Base-by-base conservation (phyloP, 2,888 invertebrate genomes). In the Ornithoptera alexandrae region DNA sequence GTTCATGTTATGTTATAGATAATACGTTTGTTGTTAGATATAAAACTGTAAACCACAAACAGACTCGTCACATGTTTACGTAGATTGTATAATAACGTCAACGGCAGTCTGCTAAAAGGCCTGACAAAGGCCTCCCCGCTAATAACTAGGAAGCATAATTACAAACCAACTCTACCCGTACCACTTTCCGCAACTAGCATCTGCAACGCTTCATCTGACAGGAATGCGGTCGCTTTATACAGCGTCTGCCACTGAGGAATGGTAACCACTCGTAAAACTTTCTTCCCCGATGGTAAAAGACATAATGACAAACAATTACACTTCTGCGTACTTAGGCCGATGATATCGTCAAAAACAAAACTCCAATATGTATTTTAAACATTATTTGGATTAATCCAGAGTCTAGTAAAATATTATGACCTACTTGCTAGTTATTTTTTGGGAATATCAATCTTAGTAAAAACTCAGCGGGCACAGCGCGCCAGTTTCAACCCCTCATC, bases 401-500 rank as follows among this genome's bases (percentile, higher is more conserved):
- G 12, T 53, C 8, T n/a, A 18, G 5, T 18, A n/a, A n/a, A 53
- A 53, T 12, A n/a, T n/a, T n/a, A 18, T 50, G n/a, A n/a, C n/a
- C 18, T 18, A 53, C n/a, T 53, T n/a, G 53, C 1, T 53, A n/a
- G 53, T 53, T 53, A 53, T 18, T 30, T 30, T 59, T 59, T 59
- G 59, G 2, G 24, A 0, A 59, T 17, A 59, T 18, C 39, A 39
- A n/a, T 63, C 63, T 30, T 24, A 50, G 50, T 18, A 65, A 65
- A 65, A 65, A 65, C 18, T 6, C 5, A 53, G 18, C 53, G n/a
- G 6, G n/a, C 53, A 20, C 20, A n/a, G 39, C 59, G 66, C 42
- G 62, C 66, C 67, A 56, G 46, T 65, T 46, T 62, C 42, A 46
- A 36, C 36, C 66, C 70, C 70, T 70, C 63, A 70, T 70, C 66